A percentile compares a stretch with the other conserved stretches of the same genome.
These are phyloP conservation scores for Octopus sinensis DNA, from an alignment of 1,140 invertebrate genomes.

Conservation along the genomic window DNA sequence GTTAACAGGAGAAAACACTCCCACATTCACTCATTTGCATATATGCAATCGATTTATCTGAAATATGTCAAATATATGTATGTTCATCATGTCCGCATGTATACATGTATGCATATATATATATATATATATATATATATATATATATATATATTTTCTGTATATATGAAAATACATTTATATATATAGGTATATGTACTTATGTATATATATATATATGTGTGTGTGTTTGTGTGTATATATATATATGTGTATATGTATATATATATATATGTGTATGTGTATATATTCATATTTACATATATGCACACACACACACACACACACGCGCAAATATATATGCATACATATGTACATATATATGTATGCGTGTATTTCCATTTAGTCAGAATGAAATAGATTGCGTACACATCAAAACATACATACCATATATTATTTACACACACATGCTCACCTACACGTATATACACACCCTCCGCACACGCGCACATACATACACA, in stretches of 20 bases:
- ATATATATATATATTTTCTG: neutral
- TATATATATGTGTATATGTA: constrained; percentile 1
- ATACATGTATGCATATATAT: neutral
- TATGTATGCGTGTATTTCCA: neutral
- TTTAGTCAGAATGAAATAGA: neutral
- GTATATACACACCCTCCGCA: too few species aligned
- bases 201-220: constrained; percentile 7
- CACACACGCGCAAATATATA: neutral
- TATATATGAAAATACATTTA: neutral
- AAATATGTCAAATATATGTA: too few species aligned
- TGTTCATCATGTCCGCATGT: too few species aligned
- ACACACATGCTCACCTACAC: too few species aligned
- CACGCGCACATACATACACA: too few species aligned
- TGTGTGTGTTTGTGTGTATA: constrained; percentile 5
- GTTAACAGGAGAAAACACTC: too few species aligned
- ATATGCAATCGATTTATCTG: too few species aligned
- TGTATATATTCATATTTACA: neutral
- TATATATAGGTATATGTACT: neutral
- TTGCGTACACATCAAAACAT: too few species aligned
- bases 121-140: neutral
- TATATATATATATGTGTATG: neutral
- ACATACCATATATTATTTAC: too few species aligned
- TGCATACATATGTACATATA: neutral
- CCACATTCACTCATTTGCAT: too few species aligned
- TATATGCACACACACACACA: neutral